Evolutionary conservation across 2,797 vertebrate species (phyloP).

Genomic region (Rhincodon typus): DNA sequence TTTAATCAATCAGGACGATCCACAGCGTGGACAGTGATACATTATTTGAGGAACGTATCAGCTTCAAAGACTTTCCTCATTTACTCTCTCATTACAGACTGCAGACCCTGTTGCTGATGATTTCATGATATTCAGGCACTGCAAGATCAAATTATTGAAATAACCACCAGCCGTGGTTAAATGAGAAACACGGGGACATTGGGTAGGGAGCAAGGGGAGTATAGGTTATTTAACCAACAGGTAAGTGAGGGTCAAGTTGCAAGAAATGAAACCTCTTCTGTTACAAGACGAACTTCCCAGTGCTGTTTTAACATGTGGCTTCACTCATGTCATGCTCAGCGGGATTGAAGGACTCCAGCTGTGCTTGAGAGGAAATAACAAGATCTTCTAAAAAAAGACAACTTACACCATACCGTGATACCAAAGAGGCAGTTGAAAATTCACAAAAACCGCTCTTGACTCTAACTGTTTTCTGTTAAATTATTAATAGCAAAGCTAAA

Average conservation of each 20-base stretch:
- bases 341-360: not conserved
- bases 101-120: not conserved
- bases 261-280: not conserved
- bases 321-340: not conserved
- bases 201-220: not conserved
- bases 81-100: not conserved
- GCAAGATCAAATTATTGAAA: not conserved
- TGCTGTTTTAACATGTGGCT: conserved; percentile 2
- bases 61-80: not conserved
- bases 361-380: not conserved
- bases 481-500: conserved; percentile 1
- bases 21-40: not conserved
- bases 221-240: not conserved
- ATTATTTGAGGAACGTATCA: not conserved
- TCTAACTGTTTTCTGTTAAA: conserved; percentile 9
- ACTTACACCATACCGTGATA: not conserved
- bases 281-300: not conserved
- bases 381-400: not conserved
- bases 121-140: not conserved
- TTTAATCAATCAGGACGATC: too few relatives aligned
- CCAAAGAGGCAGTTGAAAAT: not conserved
- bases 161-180: not conserved
- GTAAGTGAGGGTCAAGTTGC: not conserved
- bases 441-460: not conserved
- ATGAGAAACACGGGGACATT: not conserved